Evolutionary conservation across 2,797 vertebrate genomes (phyloP).

Genomic region (Enoplosus armatus): DNA sequence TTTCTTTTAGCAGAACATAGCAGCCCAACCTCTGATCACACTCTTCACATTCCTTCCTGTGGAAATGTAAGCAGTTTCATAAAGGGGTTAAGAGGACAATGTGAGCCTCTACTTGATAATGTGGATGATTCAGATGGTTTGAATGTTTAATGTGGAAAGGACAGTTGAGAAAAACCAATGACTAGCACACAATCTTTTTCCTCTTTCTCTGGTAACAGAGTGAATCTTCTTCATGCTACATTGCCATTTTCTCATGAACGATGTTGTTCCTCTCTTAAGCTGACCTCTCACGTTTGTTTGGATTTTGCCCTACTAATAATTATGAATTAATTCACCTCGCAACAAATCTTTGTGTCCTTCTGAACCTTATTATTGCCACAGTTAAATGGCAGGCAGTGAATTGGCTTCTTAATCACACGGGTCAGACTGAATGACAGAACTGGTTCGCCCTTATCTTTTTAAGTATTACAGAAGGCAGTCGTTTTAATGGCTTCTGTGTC

Average conservation of each 20-base stretch:
- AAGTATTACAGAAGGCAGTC: constrained; percentile 32
- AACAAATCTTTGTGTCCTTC: constrained; percentile 15
- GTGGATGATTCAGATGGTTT: constrained; percentile 42
- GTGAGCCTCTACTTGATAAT: constrained; percentile 13
- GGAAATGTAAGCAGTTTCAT: constrained; percentile 35
- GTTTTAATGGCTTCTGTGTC: constrained; percentile 59
- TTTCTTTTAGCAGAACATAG: constrained; percentile 17
- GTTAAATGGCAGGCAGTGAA: constrained; percentile 56
- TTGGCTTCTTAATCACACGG: constrained; percentile 65
- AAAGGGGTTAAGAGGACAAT: constrained; percentile 15
- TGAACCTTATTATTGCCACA: constrained; percentile 15
- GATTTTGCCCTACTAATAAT: neutral
- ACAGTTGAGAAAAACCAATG: constrained; percentile 23
- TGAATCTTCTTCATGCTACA: neutral
- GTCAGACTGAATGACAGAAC: constrained; percentile 56
- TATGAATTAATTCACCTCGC: neutral
- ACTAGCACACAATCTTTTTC: neutral
- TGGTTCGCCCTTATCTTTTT: constrained; percentile 68
- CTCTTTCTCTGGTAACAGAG: neutral
- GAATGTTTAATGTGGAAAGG: constrained; percentile 22
- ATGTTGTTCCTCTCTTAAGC: neutral
- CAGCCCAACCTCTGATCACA: constrained; percentile 44
- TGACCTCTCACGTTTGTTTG: neutral
- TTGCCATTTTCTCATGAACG: neutral
- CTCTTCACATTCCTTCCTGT: constrained; percentile 64